These are phyloP conservation scores for Zootoca vivipara DNA, from an alignment of 2,113 vertebrate species.

Conservation along the genomic window DNA sequence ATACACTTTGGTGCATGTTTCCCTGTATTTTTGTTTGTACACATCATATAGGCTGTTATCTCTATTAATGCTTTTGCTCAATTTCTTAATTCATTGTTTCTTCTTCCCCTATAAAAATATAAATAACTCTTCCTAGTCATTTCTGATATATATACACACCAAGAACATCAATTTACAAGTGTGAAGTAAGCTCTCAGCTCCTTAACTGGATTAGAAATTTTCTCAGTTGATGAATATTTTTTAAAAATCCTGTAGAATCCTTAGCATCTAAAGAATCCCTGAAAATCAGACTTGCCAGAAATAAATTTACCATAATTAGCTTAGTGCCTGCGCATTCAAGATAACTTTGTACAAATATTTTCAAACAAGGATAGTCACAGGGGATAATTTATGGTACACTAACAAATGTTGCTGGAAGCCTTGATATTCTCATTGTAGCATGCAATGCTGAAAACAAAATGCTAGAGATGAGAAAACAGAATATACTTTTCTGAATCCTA, in stretches of 20 bases:
- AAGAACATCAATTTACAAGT: conserved; percentile 41
- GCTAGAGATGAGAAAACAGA: background rate
- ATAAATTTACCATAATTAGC: conserved; percentile 14
- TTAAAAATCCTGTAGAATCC: conserved; percentile 25
- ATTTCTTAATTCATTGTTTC: background rate
- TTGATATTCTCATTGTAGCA: conserved; percentile 1
- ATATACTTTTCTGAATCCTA: background rate
- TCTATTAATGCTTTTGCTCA: background rate
- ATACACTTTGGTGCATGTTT: conserved; percentile 29
- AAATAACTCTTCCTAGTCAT: conserved; percentile 34
- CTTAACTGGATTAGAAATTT: conserved; percentile 56
- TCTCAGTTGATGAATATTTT: conserved; percentile 35
- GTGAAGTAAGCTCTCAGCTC: conserved; percentile 27
- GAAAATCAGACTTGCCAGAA: background rate
- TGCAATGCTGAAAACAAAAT: conserved; percentile 19
- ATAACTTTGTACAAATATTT: conserved; percentile 19
- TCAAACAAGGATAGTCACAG: conserved; percentile 1
- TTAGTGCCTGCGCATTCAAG: conserved; percentile 1
- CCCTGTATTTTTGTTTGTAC: background rate
- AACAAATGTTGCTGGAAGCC: background rate
- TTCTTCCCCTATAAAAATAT: background rate
- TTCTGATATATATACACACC: conserved; percentile 10
- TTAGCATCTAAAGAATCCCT: conserved; percentile 27
- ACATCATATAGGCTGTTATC: conserved; percentile 18
- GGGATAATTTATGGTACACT: background rate